Evolutionary conservation across 1,140 invertebrate species (phyloP), one percentile per base, ranked within the genome.

Genomic region (Brachionus sp.): DNA sequence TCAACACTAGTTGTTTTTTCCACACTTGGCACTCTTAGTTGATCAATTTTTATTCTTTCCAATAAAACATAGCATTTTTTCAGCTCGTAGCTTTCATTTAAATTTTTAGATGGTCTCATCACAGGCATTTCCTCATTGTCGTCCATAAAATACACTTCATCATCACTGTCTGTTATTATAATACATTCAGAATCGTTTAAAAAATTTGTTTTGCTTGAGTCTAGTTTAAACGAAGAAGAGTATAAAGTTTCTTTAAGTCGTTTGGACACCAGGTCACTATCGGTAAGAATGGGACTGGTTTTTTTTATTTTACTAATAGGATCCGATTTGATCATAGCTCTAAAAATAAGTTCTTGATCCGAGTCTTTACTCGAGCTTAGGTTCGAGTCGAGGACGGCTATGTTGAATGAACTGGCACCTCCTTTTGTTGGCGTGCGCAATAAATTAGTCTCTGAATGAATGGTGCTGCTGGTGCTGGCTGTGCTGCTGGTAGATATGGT

Each of bases 101-200:
- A 25, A 23, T 46, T 19, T 25, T 39, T 3, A 19, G 1, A 9
- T 66, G 64, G 25, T 7, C 25, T 6, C 23, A 46, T 12, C 4
- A 16, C 12, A 13, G 39, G 37, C 23, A 75, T 23, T n/a, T 10
- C 9, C 13, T 75, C 70, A 75, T 75, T 46, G 16, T 75, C 70
- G 19, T 75, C 70, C 70, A 75, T 75, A 39, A 75, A 75, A 75
- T 75, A 75, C 1, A 75, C 42, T 5, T 75, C 70, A 33, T 75
- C 42, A 46, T 75, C 70, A 75, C 70, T 75, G 9, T 75, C 70
- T 39, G 44, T 33, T 0, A 75, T 75, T 7, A 75, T 75, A 13
- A 75, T 46, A 10, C 19, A 75, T 46, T 75, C 70, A 5, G 42
- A 75, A n/a, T 75, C 70, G 16, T 46, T 75, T 19, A 19, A 25